Base-by-base conservation (phyloP, 2,888 invertebrate genomes). In the Scaptomyza reducta region DNA sequence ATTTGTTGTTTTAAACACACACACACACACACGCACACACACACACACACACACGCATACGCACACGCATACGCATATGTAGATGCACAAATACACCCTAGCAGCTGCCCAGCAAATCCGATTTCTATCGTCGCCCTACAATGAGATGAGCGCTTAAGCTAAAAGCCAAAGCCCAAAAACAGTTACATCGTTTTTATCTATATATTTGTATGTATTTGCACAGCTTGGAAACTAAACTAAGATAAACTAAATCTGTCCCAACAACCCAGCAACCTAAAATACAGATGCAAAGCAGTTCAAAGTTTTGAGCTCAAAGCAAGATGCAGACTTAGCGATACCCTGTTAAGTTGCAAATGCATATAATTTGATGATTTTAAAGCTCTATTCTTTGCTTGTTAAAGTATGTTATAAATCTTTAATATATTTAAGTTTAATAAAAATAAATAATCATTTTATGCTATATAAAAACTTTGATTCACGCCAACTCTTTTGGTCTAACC, bases 1-100 rank as follows among this genome's bases (percentile, higher is more conserved):
- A 75, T 73, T 64, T 72, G 69, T 71, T 77, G 67, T 74, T 67
- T 78, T 85, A 59, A 66, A 65, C 40, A 46, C 45, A 42, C 49
- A 29, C 18, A n/a, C 16, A 44, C n/a, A 46, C 27, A 45, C 22
- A 3, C 22, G 41, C 16, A 25, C 2, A 44, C 3, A 11, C 2
- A 51, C 5, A 42, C 16, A 49, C 13, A 18, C 6, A 40, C 1
- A 33, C 10, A 33, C 3, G n/a, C 18, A 31, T 22, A 31, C 13
- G 27, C 18, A 41, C 10, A 33, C 3, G n/a, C 18, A 31, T 22
- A 31, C 13, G 27, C 18, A 41, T n/a, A n/a, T n/a, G n/a, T n/a
- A n/a, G n/a, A n/a, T 29, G 41, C 11, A 31, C 10, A 54, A 16
- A 29, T 31, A 51, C 16, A 53, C 38, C 42, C 13, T 29, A 27